These are phyloP conservation scores for Galagoides demidoff DNA, from an alignment of 2,797 vertebrate species.

Conservation along the genomic window DNA sequence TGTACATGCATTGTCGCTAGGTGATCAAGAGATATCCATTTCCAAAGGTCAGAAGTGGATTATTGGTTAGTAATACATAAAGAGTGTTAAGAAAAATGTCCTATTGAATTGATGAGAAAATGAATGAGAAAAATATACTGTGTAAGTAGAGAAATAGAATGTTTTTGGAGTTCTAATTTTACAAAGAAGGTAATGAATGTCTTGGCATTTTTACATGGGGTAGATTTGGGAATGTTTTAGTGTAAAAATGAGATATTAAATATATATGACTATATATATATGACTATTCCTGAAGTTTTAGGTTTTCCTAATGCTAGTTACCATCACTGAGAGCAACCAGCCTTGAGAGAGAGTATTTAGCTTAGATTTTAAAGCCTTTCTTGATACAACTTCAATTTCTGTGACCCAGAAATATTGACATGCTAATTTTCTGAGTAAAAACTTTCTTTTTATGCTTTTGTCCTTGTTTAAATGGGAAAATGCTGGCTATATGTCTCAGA, in stretches of 20 bases:
- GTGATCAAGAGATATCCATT: not conserved
- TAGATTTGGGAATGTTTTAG: conserved; percentile 58
- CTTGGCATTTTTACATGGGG: conserved; percentile 61
- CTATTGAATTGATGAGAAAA: not conserved
- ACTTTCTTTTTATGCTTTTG: conserved; percentile 72
- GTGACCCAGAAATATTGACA: conserved; percentile 67
- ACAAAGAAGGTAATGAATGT: conserved; percentile 11
- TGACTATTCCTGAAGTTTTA: conserved; percentile 51
- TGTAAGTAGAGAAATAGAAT: conserved; percentile 14
- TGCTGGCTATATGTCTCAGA: conserved; percentile 54
- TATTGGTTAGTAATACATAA: not conserved
- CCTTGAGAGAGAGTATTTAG: conserved; percentile 46
- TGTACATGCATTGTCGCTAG: not conserved
- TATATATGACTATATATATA: not conserved
- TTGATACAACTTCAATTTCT: conserved; percentile 58
- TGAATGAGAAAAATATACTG: not conserved
- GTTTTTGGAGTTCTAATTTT: conserved; percentile 40
- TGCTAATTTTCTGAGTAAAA: conserved; percentile 69
- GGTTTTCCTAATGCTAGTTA: conserved; percentile 50
- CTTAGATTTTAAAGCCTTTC: conserved; percentile 53
- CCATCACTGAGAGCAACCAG: conserved; percentile 37
- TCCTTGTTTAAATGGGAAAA: conserved; percentile 77
- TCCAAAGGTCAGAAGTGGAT: not conserved
- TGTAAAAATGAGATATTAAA: conserved; percentile 37
- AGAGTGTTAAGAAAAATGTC: not conserved